Conservation (phyloP, 2,113 vertebrate genomes). For the Polyodon spathula region DNA sequence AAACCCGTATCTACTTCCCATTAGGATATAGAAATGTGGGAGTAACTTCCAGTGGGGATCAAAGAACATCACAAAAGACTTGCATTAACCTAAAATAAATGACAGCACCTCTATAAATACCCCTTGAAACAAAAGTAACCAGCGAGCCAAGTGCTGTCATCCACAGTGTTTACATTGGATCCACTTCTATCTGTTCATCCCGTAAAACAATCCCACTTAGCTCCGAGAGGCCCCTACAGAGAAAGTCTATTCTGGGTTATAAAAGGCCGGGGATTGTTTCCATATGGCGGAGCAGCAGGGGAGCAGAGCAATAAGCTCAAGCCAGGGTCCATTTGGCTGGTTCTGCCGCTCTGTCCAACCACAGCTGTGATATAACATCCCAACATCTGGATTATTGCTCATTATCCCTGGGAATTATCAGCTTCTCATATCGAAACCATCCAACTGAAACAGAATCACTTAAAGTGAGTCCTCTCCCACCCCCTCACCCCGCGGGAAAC, state of each 20-base stretch:
- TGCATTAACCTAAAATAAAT: constrained; percentile 82
- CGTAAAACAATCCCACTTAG: constrained; percentile 98
- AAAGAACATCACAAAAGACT: constrained; percentile 78
- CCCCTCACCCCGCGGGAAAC: constrained; percentile 27
- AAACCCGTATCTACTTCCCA: constrained; percentile 48
- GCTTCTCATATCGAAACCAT: constrained; percentile 84
- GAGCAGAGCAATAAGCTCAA: constrained; percentile 71
- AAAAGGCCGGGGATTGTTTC: constrained; percentile 92
- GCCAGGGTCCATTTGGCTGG: constrained; percentile 79
- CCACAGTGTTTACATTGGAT: constrained; percentile 98
- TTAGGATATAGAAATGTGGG: constrained; percentile 56
- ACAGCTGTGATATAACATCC: constrained; percentile 89
- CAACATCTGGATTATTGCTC: constrained; percentile 99
- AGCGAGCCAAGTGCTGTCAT: constrained; percentile 61
- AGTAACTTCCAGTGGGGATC: constrained; percentile 74
- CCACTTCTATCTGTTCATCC: constrained; percentile 91
- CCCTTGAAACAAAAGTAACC: too few species aligned
- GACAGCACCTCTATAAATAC: constrained; percentile 85
- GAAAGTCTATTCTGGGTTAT: constrained; percentile 89
- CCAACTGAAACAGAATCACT: constrained; percentile 57
- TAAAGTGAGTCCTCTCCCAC: constrained; percentile 39
- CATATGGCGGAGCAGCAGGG: constrained; percentile 97
- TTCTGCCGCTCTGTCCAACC: constrained; percentile 73
- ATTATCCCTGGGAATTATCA: constrained; percentile 94
- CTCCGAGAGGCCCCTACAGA: constrained; percentile 92